Base-by-base conservation (phyloP, 1,140 invertebrate species). In the Drosophila ohnishii region DNA sequence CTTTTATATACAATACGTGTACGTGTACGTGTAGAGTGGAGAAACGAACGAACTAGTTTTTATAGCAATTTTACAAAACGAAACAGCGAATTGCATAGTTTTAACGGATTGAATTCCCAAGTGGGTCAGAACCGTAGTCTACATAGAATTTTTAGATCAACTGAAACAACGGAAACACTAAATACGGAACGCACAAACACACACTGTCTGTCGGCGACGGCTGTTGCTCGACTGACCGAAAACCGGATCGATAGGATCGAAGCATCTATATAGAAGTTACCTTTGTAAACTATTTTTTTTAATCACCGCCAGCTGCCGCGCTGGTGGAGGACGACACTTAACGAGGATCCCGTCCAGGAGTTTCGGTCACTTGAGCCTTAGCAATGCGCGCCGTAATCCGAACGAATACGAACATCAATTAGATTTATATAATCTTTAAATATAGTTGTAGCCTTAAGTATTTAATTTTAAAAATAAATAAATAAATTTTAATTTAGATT, bases 141-240 rank as follows among this genome's bases (percentile, higher is more conserved):
- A 87, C 77, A 75, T 83, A 79, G 45, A 66, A 82, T 85, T 85
- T 87, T 79, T 79, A 83, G 75, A 78, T 87, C 75, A 83, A 87
- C 83, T 71, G 61, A 84, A 64, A 89, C 51, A 72, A 72, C 53
- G 45, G 65, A 72, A 70, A 78, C 75, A 85, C 78, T 78, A 63
- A 84, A 73, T 70, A 75, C 74, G 74, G 64, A 75, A 84, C 73
- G 50, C 50, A 53, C 66, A 64, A 13, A 48, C 76, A 88, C 55
- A 55, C 37, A 67, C 48, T 72, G 60, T 78, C 57, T 72, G 63
- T 78, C 73, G 80, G 80, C 70, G 67, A 80, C 70, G 55, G 76
- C 87, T 90, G 89, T 74, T 91, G 90, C 90, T 91, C 90, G 90
- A 91, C 90, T 88, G 88, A 90, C 78, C 87, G 90, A 91, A 91